phyloP scores from a whole-genome alignment of 2,888 invertebrate genomes.

The Drosophila pseudotakahashii region DNA sequence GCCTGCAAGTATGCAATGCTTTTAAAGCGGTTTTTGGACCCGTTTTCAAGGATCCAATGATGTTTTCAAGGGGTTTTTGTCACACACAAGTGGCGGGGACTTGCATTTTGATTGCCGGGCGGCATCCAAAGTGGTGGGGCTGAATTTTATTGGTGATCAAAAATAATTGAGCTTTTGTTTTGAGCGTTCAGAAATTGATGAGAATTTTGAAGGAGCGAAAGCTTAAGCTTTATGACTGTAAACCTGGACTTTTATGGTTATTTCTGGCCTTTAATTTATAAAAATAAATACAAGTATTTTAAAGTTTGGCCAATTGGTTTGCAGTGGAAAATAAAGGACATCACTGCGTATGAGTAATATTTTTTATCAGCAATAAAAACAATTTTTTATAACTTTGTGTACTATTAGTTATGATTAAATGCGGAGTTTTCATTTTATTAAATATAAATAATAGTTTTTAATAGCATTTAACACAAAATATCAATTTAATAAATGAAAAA shows the following conservation, averaged over 20 bases:
- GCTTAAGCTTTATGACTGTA: neutral
- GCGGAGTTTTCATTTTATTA: too few relatives aligned
- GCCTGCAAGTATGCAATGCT: constrained; percentile 39
- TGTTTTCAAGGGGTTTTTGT: constrained; percentile 12
- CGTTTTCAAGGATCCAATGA: constrained; percentile 11
- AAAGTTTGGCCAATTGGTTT: neutral
- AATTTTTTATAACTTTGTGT: too few relatives aligned
- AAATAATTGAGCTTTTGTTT: constrained; percentile 12
- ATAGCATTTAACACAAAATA: too few relatives aligned
- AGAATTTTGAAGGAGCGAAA: neutral
- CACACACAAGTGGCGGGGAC: constrained; percentile 1
- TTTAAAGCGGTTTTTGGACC: constrained; percentile 36
- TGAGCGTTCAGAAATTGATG: neutral
- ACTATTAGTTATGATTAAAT: too few relatives aligned
- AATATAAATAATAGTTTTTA: too few relatives aligned
- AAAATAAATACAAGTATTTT: neutral
- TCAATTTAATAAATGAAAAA: too few relatives aligned
- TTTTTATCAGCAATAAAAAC: neutral
- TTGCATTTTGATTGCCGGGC: constrained; percentile 1
- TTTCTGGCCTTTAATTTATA: neutral
- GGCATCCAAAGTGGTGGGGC: neutral
- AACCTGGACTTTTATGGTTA: neutral
- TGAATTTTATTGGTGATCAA: constrained; percentile 5
- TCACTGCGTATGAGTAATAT: constrained; percentile 6
- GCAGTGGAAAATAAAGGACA: neutral